Conservation (phyloP, 2,797 vertebrate species). For the Fundulus diaphanus region DNA sequence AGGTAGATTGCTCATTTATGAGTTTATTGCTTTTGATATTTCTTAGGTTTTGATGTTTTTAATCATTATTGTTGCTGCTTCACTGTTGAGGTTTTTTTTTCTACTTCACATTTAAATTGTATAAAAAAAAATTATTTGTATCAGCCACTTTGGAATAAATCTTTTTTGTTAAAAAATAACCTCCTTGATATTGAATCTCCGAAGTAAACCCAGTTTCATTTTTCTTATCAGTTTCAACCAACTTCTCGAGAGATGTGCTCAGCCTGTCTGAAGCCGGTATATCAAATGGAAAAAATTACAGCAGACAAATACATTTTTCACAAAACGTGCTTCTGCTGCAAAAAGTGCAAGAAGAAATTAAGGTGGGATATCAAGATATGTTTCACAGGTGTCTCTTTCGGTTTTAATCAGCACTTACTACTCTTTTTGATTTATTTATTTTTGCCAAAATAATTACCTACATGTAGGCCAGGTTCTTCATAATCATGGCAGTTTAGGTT, state of each 20-base stretch:
- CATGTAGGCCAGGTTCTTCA: not conserved
- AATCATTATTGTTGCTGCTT: slow-evolving; percentile 6
- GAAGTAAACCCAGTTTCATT: slow-evolving; percentile 19
- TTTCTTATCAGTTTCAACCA: slow-evolving; percentile 78
- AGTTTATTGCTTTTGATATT: not conserved
- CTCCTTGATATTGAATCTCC: not conserved
- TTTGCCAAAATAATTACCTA: not conserved
- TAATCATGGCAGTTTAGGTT: not conserved
- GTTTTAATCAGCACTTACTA: not conserved
- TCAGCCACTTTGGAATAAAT: slow-evolving; percentile 8
- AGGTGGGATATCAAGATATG: slow-evolving; percentile 79
- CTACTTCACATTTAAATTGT: slow-evolving; percentile 27
- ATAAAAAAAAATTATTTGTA: slow-evolving; percentile 24
- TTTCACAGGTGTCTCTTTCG: slow-evolving; percentile 9
- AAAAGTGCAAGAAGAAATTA: slow-evolving; percentile 83
- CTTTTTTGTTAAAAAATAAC: not conserved
- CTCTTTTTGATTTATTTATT: not conserved
- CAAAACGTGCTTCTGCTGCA: slow-evolving; percentile 87
- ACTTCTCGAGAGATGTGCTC: slow-evolving; percentile 78
- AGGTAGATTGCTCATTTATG: not conserved
- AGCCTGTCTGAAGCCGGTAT: slow-evolving; percentile 82
- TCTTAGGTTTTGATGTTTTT: not conserved
- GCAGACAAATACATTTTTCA: slow-evolving; percentile 83
- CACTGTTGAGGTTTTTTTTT: slow-evolving; percentile 1
- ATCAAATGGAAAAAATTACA: slow-evolving; percentile 82